Base-by-base conservation (phyloP, 2,888 invertebrate species). In the Caenorhabditis parvicauda region DNA sequence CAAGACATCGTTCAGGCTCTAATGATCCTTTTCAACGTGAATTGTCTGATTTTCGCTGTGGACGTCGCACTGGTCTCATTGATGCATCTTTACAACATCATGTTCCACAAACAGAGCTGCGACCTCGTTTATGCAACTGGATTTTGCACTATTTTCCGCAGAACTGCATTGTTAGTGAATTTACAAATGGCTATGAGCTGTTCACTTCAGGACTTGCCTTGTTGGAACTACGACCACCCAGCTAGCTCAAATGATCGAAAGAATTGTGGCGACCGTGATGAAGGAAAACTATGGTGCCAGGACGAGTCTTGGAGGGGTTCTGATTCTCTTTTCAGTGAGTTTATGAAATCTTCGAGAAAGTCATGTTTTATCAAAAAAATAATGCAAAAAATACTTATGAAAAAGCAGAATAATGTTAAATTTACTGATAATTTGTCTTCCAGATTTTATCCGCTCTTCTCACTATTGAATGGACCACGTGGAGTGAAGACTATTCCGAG, bases 181-280 rank as follows among this genome's bases (percentile, higher is more conserved):
- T 14, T 28, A 21, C 1, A 17, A 1, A 2, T n/a, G 1, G 2
- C 27, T 7, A 3, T n/a, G 1, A 17, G 12, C 25, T 42, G 22
- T 38, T 22, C 19, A 9, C 7, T 60, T 22, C 21, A 60, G 60
- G 46, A 60, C 55, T 14, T 55, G 55, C 35, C 56, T 60, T 17
- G 60, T 60, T 24, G 60, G 60, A 0, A 52, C 56, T 22, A 50
- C 60, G 6, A 42, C 55, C 2, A 60, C 60, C 1, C 60, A 60
- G 25, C 49, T 60, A 21, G 48, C 27, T 1, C 60, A 60, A 49
- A 60, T 56, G 55, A 2, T 60, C n/a, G 60, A 60, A 21, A 32
- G 60, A 22, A 12, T 56, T 4, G 41, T 60, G 2, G 60, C 60
- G 0, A 60, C 60, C n/a, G 19, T 42, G 4, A 14, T 49, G 21